Evolutionary conservation across 2,888 invertebrate genomes (phyloP).

Genomic region (Pogonocherus hispidulus): DNA sequence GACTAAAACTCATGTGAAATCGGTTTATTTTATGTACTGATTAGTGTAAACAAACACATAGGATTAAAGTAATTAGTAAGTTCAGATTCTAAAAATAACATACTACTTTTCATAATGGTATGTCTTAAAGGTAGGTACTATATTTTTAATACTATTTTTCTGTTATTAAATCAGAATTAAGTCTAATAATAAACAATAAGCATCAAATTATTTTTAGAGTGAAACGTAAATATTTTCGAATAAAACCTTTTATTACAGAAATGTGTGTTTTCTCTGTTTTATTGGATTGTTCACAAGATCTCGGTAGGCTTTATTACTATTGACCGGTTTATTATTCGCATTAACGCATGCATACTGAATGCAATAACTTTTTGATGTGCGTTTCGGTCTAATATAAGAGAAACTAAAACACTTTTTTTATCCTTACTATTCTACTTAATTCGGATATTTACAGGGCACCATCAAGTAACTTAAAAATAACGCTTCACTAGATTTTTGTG

Average conservation of each 20-base stretch:
- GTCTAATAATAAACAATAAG: conserved; percentile 14
- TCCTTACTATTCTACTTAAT: too few relatives aligned
- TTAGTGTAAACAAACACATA: conserved; percentile 45
- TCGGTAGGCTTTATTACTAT: conserved; percentile 14
- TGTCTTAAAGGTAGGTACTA: conserved; percentile 17
- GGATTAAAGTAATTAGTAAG: conserved; percentile 20
- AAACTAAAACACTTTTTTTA: too few relatives aligned
- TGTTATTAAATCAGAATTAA: background rate
- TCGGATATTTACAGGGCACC: too few relatives aligned
- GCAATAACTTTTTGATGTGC: background rate
- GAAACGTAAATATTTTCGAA: conserved; percentile 29
- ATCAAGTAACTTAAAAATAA: too few relatives aligned
- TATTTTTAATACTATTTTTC: conserved; percentile 14
- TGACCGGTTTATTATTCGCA: conserved; percentile 14
- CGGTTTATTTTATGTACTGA: conserved; percentile 39
- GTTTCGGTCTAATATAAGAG: too few relatives aligned
- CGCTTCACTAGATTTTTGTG: too few relatives aligned
- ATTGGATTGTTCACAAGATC: conserved; percentile 13
- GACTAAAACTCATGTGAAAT: conserved; percentile 11
- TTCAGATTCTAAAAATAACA: conserved; percentile 31
- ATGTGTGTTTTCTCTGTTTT: conserved; percentile 26
- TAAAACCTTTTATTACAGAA: conserved; percentile 15
- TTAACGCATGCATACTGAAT: background rate
- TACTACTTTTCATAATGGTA: conserved; percentile 5
- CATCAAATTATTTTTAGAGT: conserved; percentile 20